phyloP scores from a whole-genome alignment of 2,888 invertebrate genomes.

The Panopea generosa region DNA sequence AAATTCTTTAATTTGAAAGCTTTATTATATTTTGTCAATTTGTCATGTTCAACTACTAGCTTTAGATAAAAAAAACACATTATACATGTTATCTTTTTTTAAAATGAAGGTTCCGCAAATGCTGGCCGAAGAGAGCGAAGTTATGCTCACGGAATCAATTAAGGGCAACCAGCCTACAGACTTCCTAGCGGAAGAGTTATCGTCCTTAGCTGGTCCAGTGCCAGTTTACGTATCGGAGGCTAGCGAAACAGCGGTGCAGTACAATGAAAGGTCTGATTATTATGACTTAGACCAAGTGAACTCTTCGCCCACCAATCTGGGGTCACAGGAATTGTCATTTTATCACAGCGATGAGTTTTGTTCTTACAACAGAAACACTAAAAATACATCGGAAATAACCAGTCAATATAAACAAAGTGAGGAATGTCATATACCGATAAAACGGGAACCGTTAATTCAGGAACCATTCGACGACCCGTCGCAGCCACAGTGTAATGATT shows the following conservation, averaged over 20 bases:
- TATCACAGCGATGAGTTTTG: too few relatives aligned
- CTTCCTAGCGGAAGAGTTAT: constrained; percentile 35
- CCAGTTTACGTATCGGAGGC: constrained; percentile 24
- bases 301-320: not conserved
- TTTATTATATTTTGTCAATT: too few relatives aligned
- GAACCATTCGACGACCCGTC: not conserved
- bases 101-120: constrained; percentile 44
- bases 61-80: too few relatives aligned
- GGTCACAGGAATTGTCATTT: too few relatives aligned
- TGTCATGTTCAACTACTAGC: too few relatives aligned
- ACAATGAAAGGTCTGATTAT: constrained; percentile 15
- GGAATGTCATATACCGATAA: constrained; percentile 14
- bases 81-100: not conserved
- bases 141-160: constrained; percentile 19
- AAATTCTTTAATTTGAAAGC: too few relatives aligned
- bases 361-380: too few relatives aligned
- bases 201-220: constrained; percentile 21
- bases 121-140: constrained; percentile 18
- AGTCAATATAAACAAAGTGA: not conserved
- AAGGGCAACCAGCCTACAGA: constrained; percentile 12
- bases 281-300: constrained; percentile 21
- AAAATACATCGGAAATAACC: not conserved
- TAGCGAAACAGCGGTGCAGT: constrained; percentile 14
- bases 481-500: not conserved
- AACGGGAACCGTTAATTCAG: constrained; percentile 8